Base-by-base conservation (phyloP, 2,113 vertebrate genomes). In the Alectura lathami region DNA sequence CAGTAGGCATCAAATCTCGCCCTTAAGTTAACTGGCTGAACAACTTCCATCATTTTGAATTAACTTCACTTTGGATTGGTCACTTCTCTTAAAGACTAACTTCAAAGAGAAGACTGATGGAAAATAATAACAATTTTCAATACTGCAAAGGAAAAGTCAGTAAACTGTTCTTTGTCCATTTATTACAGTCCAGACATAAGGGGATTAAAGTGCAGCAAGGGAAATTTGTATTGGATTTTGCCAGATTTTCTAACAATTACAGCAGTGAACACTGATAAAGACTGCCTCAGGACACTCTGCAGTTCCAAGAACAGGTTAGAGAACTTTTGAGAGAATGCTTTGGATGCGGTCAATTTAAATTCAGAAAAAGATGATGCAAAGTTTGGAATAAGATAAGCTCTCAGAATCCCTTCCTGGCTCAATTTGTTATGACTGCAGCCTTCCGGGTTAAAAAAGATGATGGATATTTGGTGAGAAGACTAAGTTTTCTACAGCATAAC, bases 21-120 rank as follows among this genome's bases (percentile, higher is more conserved):
- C 78, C 87, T 83, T 83, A 75, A 92, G 91, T 80, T 40, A 94
- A 67, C 78, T 78, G 88, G 68, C 47, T 78, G 72, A 88, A 77
- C 17, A 77, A 5, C 18, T 56, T n/a, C 68, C 43, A 72, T 93
- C 67, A 47, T 38, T 74, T 59, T 83, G 51, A 93, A 90, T 88
- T 93, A 93, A 34, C 5, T 80, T 91, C 60, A 80, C 42, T 88
- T 66, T 74, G 53, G 72, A 74, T n/a, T 91, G 89, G 72, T 91
- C 75, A 91, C 18, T 89, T 95, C 47, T 88, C 92, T 67, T 62
- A 67, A 43, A 16, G 29, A 68, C 23, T 54, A 70, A 57, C 36
- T 43, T 36, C 54, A 67, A n/a, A 63, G 63, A 76, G 38, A 13
- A 72, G 7, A 30, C 0, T 27, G 68, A 86, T 79, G 27, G 54